Percentiles rank a stretch among this genome's conserved stretches.
These are phyloP conservation scores for Diadema setosum DNA, from an alignment of 35 echinoderm and acorn worm genomes.

Conservation along the genomic window DNA sequence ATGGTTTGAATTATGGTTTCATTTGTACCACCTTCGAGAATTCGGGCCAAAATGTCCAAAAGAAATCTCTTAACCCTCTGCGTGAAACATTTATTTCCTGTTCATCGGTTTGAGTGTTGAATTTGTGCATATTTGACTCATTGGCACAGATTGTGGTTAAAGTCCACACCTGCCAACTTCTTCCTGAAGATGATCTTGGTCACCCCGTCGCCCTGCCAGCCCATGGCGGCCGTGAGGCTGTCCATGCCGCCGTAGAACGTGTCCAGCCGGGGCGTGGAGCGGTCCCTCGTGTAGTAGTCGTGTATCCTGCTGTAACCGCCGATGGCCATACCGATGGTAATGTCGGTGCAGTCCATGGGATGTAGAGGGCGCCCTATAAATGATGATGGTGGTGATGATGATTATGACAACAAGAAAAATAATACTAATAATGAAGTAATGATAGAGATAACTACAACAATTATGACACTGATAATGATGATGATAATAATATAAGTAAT, in stretches of 20 bases:
- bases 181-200: conserved; percentile 78
- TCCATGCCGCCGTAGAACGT: conserved; percentile 54
- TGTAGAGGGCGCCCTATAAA: conserved; percentile 3
- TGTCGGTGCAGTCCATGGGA: conserved; percentile 86
- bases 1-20: no score
- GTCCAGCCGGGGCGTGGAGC: conserved; percentile 75
- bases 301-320: conserved; percentile 29
- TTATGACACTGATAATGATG: background rate
- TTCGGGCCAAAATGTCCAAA: no score
- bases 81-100: no score
- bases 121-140: no score
- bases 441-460: background rate
- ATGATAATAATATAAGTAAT: background rate
- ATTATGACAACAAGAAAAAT: background rate
- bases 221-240: conserved; percentile 51
- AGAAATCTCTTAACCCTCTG: no score
- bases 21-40: no score
- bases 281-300: conserved; percentile 88
- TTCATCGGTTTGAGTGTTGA: no score
- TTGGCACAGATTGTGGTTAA: no score
- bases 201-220: conserved; percentile 13
- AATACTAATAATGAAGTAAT: background rate
- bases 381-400: background rate
- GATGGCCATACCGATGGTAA: conserved; percentile 67
- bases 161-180: conserved; percentile 60